Evolutionary conservation across 2,888 invertebrate species (phyloP), one percentile per base, ranked within the genome.

Genomic region (Drosophila subquinaria): DNA sequence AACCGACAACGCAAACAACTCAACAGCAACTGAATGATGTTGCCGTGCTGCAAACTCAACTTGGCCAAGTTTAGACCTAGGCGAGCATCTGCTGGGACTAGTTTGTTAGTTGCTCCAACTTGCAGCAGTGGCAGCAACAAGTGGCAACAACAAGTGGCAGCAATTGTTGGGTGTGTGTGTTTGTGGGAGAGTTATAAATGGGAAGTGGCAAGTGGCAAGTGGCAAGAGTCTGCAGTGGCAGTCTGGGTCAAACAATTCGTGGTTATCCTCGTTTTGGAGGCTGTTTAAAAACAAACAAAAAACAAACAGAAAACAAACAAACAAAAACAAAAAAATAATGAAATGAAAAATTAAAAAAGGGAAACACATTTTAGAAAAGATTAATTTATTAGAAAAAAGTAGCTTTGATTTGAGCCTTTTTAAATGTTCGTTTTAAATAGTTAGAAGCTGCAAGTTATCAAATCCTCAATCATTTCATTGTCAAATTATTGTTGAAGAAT

Each of bases 1-100:
- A 90, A 88, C 86, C 88, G 86, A 81, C 90, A 75, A 79, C 82
- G 82, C 84, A 77, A 87, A 86, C 90, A 84, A 81, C 86, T 82
- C 75, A 82, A 89, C 82, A 80, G 64, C 81, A 85, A 91, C 91
- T 91, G 89, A 89, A 73, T 65, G 72, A 73, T 69, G 69, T 66
- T 59, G 53, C 55, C 66, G 45, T 52, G 66, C 75, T 65, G 66
- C 75, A 69, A 76, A 60, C 68, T 47, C 20, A 50, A 67, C 56
- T 43, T 45, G 64, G 68, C 47, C 48, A 53, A 33, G 52, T 17
- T 63, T 15, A n/a, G 27, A 56, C 42, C 72, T 71, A 56, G 47
- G 62, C 33, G 23, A 57, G 45, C 65, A 64, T 59, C 45, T 64
- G 77, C 75, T 72, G 85, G 53, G 88, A 85, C 88, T 75, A 75